phyloP scores from a whole-genome alignment of 2,888 invertebrate genomes.

The Amiota mariae region DNA sequence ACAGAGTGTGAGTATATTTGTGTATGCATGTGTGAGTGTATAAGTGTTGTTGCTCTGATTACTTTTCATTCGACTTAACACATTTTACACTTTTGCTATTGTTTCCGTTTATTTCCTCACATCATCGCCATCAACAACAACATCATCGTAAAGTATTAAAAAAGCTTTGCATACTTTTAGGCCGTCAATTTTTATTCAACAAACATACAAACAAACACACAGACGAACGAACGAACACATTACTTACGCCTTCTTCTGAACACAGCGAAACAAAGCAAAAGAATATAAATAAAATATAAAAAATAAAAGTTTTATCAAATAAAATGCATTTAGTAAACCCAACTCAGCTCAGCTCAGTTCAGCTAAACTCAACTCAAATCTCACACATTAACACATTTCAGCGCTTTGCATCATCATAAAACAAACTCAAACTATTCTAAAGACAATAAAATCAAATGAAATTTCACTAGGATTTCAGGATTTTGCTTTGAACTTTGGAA shows the following conservation, averaged over 20 bases:
- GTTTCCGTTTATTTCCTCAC: conserved; percentile 44
- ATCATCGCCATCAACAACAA: neutral
- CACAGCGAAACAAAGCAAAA: neutral
- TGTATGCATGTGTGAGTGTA: neutral
- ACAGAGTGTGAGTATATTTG: neutral
- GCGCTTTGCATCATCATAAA: conserved; percentile 45
- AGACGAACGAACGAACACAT: neutral
- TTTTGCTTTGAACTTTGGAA: neutral
- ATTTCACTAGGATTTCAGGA: conserved; percentile 4
- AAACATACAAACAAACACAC: no score
- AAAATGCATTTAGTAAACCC: conserved; percentile 41
- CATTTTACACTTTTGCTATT: conserved; percentile 66
- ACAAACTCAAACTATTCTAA: conserved; percentile 49
- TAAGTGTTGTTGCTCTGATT: conserved; percentile 16
- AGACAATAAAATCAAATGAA: conserved; percentile 11
- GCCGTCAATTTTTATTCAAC: conserved; percentile 24
- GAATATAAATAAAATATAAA: no score
- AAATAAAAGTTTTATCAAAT: conserved; percentile 26
- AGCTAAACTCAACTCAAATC: conserved; percentile 43
- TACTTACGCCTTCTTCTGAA: neutral
- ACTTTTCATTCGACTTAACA: conserved; percentile 63
- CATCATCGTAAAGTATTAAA: conserved; percentile 11
- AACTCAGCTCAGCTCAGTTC: neutral
- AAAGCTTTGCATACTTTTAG: conserved; percentile 49
- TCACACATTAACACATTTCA: conserved; percentile 62